These are phyloP conservation scores for Calliphora vicina DNA, from an alignment of 1,140 invertebrate species.

Conservation along the genomic window DNA sequence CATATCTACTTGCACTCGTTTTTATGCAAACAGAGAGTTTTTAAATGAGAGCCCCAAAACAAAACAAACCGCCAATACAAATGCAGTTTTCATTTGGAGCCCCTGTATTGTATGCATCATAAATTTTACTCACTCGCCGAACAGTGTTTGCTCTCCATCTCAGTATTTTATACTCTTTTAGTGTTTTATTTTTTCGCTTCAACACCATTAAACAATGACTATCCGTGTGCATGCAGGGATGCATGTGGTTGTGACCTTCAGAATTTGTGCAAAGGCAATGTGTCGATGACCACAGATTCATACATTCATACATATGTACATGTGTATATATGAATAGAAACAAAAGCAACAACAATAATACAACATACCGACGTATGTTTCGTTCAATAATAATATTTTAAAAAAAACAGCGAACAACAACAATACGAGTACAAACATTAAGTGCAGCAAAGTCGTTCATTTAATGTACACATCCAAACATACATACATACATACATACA, in stretches of 20 bases:
- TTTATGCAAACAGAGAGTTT: too few species aligned
- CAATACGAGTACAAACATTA: not conserved
- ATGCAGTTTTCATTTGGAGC: not conserved
- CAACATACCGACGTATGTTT: constrained; percentile 47
- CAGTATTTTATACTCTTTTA: too few species aligned
- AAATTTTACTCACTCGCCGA: not conserved
- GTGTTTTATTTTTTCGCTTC: not conserved
- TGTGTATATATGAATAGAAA: constrained; percentile 55
- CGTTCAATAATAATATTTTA: constrained; percentile 39
- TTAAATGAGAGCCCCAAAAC: too few species aligned
- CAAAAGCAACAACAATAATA: constrained; percentile 37
- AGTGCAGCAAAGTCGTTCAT: constrained; percentile 27
- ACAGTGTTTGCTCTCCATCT: not conserved
- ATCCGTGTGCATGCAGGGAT: not conserved
- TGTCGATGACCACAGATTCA: constrained; percentile 64
- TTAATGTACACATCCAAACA: not conserved
- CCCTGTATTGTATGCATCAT: too few species aligned
- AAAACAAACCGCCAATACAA: not conserved
- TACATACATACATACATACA: too few species aligned
- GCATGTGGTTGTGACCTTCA: constrained; percentile 62
- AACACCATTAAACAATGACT: not conserved
- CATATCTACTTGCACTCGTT: not conserved
- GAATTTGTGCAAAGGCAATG: constrained; percentile 64
- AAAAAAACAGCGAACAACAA: constrained; percentile 2
- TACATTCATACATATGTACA: constrained; percentile 43